Base-by-base conservation (phyloP, 2,797 vertebrate species). In the Ctenopoma multispine region DNA sequence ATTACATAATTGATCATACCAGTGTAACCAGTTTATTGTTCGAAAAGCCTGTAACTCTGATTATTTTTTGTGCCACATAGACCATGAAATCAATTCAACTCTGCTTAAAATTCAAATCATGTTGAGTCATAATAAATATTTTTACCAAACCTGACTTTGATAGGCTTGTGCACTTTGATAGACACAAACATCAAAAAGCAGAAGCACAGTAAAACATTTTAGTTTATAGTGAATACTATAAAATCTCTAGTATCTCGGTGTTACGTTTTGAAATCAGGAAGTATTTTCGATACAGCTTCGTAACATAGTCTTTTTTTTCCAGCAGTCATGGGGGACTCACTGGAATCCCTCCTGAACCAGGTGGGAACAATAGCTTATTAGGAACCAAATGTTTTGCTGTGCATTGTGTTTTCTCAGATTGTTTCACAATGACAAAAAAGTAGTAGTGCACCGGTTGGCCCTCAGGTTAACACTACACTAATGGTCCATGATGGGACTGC, bases 321-420 rank as follows among this genome's bases (percentile, higher is more conserved):
- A 40, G 27, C 13, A 0, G 40, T 49, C 4, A 36, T 29, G 3
- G 51, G 43, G 76, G 72, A 80, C 53, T 82, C 74, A 77, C 46
- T 57, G 51, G n/a, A 64, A 60, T 85, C 61, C 69, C 54, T 78
- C 49, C 49, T 72, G 74, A 80, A 80, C 56, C 4, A 15, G 65
- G 34, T 74, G 24, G 56, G 65, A 85, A 81, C 76, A 79, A 80
- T 67, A 46, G 53, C 54, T 63, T 72, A 71, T 86, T 75, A 69
- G 56, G 59, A 47, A 57, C 64, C 18, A 84, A 81, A 82, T 68
- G 57, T 57, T 56, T 69, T 15, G 36, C 65, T 50, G 50, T 67
- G 70, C 77, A 50, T 62, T 81, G 29, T 70, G 29, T 60, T 72
- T 63, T 58, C 24, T 69, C 34, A 7, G 44, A 83, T 69, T 74